Conservation (phyloP, 2,113 vertebrate species). For the Galemys pyrenaicus region DNA sequence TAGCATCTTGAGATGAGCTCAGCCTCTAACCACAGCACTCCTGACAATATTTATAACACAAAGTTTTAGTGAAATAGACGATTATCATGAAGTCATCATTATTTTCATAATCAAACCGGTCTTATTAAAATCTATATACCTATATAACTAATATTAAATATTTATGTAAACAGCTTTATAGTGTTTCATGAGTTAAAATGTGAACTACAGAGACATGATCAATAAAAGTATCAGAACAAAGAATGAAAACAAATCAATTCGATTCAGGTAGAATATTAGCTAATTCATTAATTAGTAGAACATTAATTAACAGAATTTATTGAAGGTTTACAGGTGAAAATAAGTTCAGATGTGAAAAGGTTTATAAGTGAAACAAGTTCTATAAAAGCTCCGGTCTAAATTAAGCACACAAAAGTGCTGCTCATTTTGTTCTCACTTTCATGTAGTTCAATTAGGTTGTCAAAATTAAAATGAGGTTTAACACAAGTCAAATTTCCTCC, state of each 20-base stretch:
- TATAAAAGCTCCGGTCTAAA: constrained; percentile 38
- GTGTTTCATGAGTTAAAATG: not conserved
- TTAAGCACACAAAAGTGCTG: constrained; percentile 36
- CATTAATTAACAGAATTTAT: not conserved
- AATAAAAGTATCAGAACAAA: not conserved
- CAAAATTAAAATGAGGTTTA: constrained; percentile 64
- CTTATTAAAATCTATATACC: not conserved
- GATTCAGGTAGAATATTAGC: not conserved
- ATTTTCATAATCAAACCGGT: not conserved
- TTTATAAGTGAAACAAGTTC: constrained; percentile 36
- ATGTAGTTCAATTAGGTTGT: constrained; percentile 69
- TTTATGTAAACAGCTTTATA: not conserved
- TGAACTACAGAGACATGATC: not conserved
- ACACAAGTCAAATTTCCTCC: constrained; percentile 57
- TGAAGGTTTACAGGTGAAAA: constrained; percentile 37
- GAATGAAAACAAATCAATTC: not conserved
- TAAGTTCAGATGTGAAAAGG: constrained; percentile 57
- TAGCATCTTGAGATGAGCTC: not conserved
- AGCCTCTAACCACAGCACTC: not conserved
- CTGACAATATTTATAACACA: not conserved
- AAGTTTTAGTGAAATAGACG: not conserved
- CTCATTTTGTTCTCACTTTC: constrained; percentile 63
- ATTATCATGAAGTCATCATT: not conserved
- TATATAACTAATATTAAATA: not conserved
- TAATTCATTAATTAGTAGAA: no score